Conservation (phyloP, 2,888 invertebrate genomes). For the Pemphredon lugubris region DNA sequence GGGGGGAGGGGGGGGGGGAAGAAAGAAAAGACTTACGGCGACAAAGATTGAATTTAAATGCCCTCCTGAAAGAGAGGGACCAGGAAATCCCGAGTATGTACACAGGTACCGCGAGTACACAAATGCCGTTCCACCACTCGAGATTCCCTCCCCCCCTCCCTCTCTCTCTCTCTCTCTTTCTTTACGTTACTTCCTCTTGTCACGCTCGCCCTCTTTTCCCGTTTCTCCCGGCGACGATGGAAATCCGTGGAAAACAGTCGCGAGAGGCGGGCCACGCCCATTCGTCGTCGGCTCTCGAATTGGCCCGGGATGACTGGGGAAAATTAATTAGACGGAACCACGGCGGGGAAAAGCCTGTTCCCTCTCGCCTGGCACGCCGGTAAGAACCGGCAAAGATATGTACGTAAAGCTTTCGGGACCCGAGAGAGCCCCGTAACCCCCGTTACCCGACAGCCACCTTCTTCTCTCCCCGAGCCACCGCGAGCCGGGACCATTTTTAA, state of each 20-base stretch:
- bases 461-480: slow-evolving; percentile 18
- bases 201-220: background rate
- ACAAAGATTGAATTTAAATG: slow-evolving; percentile 51
- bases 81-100: slow-evolving; percentile 40
- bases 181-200: background rate
- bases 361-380: slow-evolving; percentile 24
- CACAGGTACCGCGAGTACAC: slow-evolving; percentile 25
- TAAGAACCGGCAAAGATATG: background rate
- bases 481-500: slow-evolving; percentile 3
- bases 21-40: slow-evolving; percentile 22
- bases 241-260: slow-evolving; percentile 43
- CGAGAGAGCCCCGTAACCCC: background rate
- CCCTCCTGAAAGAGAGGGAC: slow-evolving; percentile 15
- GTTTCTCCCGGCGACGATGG: slow-evolving; percentile 27
- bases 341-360: slow-evolving; percentile 48
- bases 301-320: slow-evolving; percentile 67
- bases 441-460: background rate
- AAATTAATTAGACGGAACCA: slow-evolving; percentile 76
- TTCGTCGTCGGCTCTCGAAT: slow-evolving; percentile 69
- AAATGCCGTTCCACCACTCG: slow-evolving; percentile 13
- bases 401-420: background rate
- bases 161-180: background rate
- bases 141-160: slow-evolving; percentile 8
- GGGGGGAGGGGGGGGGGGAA: too few species aligned
- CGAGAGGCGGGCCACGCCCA: slow-evolving; percentile 66